Percentiles rank a stretch among this genome's conserved stretches.
Evolutionary conservation across 1,140 invertebrate species (phyloP).

Genomic region (Pseudomyrmex concolor): DNA sequence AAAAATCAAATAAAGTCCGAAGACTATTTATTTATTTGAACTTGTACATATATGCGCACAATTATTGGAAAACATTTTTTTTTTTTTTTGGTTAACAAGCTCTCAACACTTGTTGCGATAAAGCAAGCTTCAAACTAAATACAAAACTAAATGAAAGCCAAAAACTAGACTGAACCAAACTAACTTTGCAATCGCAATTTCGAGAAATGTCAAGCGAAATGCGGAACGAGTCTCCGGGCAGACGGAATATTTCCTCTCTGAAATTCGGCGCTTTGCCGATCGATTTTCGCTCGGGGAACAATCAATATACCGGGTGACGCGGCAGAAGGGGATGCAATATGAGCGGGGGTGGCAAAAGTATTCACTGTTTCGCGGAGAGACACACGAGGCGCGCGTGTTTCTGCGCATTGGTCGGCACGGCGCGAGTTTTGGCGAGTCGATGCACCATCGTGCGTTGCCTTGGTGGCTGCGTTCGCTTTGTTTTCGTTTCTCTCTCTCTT

Average conservation of each 20-base stretch:
- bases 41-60: too few species aligned
- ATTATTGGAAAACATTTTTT: too few species aligned
- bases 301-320: constrained; percentile 40
- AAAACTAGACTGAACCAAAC: too few species aligned
- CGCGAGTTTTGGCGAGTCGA: constrained; percentile 80
- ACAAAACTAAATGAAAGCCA: too few species aligned
- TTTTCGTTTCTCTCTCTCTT: constrained; percentile 67
- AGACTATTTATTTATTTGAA: too few species aligned
- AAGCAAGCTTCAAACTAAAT: not conserved
- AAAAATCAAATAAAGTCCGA: too few species aligned
- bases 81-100: too few species aligned
- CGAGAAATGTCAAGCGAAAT: not conserved
- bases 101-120: too few species aligned
- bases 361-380: constrained; percentile 37
- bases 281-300: constrained; percentile 58
- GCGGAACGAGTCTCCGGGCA: not conserved
- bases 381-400: constrained; percentile 50
- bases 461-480: constrained; percentile 75
- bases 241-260: constrained; percentile 36
- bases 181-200: not conserved
- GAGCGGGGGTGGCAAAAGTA: not conserved
- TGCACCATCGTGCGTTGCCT: constrained; percentile 78
- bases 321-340: not conserved
- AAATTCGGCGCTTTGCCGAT: constrained; percentile 40
- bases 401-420: constrained; percentile 62